Conservation (phyloP, 2,888 invertebrate species). For the Xanthia icteritia region DNA sequence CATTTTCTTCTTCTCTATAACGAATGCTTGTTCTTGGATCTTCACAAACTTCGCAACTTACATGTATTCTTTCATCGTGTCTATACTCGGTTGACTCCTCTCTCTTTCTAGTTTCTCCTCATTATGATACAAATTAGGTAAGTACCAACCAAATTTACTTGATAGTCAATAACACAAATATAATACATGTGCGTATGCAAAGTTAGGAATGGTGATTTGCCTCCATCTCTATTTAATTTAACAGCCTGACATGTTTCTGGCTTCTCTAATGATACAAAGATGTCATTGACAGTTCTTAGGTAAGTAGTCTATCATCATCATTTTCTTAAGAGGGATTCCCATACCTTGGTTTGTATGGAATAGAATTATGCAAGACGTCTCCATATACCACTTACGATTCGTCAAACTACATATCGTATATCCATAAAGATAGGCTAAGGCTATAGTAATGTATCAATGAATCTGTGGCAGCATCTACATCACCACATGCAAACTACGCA, state of each 20-base stretch:
- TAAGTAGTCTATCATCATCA: no score
- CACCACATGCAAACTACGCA: no score
- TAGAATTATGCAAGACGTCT: background rate
- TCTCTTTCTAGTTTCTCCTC: background rate
- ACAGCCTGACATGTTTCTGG: background rate
- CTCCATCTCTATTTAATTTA: background rate
- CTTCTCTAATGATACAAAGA: background rate
- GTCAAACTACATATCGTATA: background rate
- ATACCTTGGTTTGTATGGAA: background rate
- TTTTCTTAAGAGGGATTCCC: background rate
- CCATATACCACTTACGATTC: background rate
- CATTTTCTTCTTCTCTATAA: background rate
- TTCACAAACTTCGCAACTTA: no score
- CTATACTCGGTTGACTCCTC: background rate
- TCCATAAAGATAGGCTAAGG: background rate
- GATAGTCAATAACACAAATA: background rate
- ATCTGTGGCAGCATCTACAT: background rate
- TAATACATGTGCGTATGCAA: background rate
- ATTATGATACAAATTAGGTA: background rate
- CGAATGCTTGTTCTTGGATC: background rate
- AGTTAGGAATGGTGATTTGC: background rate
- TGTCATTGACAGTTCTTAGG: background rate
- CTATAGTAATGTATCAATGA: background rate
- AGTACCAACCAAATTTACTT: background rate
- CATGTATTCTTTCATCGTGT: background rate